Evolutionary conservation across 2,888 invertebrate genomes (phyloP), one percentile per base, ranked within the genome.

Genomic region (Zygaena filipendulae): DNA sequence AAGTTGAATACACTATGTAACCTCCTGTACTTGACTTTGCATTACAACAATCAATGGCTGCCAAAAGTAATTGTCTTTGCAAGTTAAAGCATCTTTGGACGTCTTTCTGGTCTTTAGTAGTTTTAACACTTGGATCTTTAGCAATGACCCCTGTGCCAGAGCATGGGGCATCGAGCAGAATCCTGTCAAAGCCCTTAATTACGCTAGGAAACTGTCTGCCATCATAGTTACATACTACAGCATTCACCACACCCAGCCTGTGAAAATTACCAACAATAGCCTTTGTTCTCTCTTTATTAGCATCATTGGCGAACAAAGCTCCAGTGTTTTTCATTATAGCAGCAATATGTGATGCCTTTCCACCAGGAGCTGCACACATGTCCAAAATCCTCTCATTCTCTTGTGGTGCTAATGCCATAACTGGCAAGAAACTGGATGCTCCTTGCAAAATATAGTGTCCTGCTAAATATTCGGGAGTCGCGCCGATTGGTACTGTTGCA

Each of bases 271-370:
- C 97, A 12, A 97, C 89, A 14, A 99, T 85, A 1, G 97, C 96
- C 56, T 92, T 94, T 16, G 91, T 84, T 41, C 98, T 83, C 9
- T 95, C 94, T 49, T 86, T 87, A 61, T 95, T 97, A 1, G 90
- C 86, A 62, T 99, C 99, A 70, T 99, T 99, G 3, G 97, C 94
- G 67, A 98, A 96, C 14, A 99, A 62, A 2, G 91, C 86, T 0
- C 99, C 99, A 0, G 97, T 97, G 60, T 98, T 98, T 67, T 96
- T 96, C 98, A 99, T 99, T 7, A 99, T 81, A 0, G 97, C 91
- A 27, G 97, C 93, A 35, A 99, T 97, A 63, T 99, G 97, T 0
- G 97, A 95, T 0, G 98, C 95, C 79, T 99, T 99, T 5, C 99
- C 99, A 24, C 99, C 99, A 0, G 99, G 99, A 0, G 99, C 99